Conservation (phyloP, 2,888 invertebrate species). For the Eulithis testata region DNA sequence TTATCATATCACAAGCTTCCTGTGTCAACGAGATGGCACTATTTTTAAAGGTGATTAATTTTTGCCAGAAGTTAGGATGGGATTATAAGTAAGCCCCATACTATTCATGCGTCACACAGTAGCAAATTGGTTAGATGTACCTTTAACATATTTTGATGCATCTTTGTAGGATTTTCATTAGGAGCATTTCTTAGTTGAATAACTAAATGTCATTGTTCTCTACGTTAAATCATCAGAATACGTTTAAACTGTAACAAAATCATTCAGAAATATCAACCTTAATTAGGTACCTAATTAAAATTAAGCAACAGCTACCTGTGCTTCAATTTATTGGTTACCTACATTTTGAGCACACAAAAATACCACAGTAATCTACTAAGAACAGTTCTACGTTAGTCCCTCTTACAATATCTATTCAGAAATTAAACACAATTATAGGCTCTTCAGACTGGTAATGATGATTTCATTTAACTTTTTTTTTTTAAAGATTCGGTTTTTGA, state of each 20-base stretch:
- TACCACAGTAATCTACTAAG: not conserved
- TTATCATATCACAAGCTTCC: slow-evolving; percentile 39
- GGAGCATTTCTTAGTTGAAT: slow-evolving; percentile 9
- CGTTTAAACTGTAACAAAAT: slow-evolving; percentile 12
- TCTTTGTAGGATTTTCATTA: slow-evolving; percentile 11
- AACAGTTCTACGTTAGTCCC: not conserved
- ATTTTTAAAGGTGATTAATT: no score
- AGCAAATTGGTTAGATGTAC: slow-evolving; percentile 9
- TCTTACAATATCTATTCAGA: no score
- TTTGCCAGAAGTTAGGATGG: no score
- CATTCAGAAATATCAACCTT: slow-evolving; percentile 6
- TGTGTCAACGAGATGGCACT: slow-evolving; percentile 2
- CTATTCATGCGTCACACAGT: slow-evolving; percentile 6
- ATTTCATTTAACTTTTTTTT: no score
- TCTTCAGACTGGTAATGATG: no score
- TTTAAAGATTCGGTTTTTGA: no score
- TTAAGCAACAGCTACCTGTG: slow-evolving; percentile 8
- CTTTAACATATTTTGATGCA: slow-evolving; percentile 5
- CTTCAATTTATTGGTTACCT: not conserved
- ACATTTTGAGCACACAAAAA: not conserved
- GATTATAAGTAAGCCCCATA: not conserved
- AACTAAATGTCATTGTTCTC: slow-evolving; percentile 11
- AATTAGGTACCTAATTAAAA: not conserved
- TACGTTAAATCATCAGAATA: slow-evolving; percentile 20
- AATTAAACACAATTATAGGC: no score